Conservation (phyloP, 2,797 vertebrate species). For the Girardinus metallicus region DNA sequence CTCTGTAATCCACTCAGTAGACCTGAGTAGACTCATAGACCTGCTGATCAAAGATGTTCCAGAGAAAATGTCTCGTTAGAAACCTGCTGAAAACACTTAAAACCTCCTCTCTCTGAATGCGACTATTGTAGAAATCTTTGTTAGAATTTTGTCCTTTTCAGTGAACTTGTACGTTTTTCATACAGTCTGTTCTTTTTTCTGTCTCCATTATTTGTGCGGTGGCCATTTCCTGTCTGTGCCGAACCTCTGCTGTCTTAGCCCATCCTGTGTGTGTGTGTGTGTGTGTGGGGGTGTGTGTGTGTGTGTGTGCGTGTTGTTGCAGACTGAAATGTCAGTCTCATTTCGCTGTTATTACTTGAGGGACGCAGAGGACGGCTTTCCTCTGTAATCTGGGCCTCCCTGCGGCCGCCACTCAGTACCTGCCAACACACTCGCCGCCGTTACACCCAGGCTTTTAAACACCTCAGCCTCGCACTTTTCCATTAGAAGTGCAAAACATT, state of each 20-base stretch:
- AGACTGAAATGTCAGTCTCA: constrained; percentile 78
- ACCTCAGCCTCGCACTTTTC: constrained; percentile 48
- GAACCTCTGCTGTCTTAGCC: constrained; percentile 40
- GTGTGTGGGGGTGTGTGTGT: constrained; percentile 15
- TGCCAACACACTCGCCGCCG: constrained; percentile 45
- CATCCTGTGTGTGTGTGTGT: neutral
- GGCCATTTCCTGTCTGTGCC: constrained; percentile 32
- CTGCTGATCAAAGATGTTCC: neutral
- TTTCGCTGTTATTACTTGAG: constrained; percentile 80
- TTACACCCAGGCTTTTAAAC: constrained; percentile 60
- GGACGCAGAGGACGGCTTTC: constrained; percentile 70
- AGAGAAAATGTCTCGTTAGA: neutral
- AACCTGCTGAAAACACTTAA: neutral
- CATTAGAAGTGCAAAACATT: constrained; percentile 56
- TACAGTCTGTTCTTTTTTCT: constrained; percentile 1
- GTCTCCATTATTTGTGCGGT: constrained; percentile 11
- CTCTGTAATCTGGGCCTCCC: constrained; percentile 73
- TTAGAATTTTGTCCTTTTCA: neutral
- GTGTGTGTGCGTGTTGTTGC: constrained; percentile 35
- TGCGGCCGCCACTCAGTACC: constrained; percentile 54
- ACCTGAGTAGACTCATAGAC: no score
- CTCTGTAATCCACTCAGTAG: neutral
- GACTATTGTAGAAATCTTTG: fast-evolving
- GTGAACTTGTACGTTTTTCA: constrained; percentile 12
- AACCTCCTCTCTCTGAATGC: neutral